phyloP scores from a whole-genome alignment of 2,888 invertebrate species.

The Shargacucullia verbasci region DNA sequence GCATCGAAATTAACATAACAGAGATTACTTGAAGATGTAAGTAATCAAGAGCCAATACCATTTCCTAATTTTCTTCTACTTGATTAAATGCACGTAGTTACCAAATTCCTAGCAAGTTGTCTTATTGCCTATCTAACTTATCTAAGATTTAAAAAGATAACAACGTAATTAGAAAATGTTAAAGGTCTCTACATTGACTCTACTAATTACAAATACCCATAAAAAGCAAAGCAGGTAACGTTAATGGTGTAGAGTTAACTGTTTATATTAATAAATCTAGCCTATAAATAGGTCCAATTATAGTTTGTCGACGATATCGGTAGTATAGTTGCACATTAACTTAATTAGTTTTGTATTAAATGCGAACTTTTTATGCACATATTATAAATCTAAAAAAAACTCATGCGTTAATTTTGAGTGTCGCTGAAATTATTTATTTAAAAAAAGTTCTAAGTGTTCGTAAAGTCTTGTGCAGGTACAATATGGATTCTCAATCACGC shows the following conservation, averaged over 20 bases:
- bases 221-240: conserved; percentile 38
- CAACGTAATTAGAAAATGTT: conserved; percentile 28
- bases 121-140: too few relatives aligned
- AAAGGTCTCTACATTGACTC: conserved; percentile 14
- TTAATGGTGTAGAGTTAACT: conserved; percentile 20
- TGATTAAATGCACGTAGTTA: too few relatives aligned
- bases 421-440: conserved; percentile 29
- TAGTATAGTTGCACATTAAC: conserved; percentile 1
- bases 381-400: not conserved
- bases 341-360: conserved; percentile 14
- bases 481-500: conserved; percentile 84
- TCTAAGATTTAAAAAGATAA: not conserved
- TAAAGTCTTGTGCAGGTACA: conserved; percentile 71
- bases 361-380: not conserved
- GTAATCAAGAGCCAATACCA: too few relatives aligned
- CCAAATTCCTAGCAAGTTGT: too few relatives aligned
- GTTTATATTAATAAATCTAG: conserved; percentile 45
- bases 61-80: too few relatives aligned
- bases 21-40: too few relatives aligned
- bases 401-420: conserved; percentile 17
- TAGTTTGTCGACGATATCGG: conserved; percentile 13
- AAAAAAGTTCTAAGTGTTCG: conserved; percentile 36
- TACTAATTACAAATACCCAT: conserved; percentile 40
- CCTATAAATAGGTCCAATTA: conserved; percentile 30
- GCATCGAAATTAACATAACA: too few relatives aligned